These are phyloP conservation scores for Punctoribates punctum DNA, from an alignment of 2,888 invertebrate species.

Conservation along the genomic window DNA sequence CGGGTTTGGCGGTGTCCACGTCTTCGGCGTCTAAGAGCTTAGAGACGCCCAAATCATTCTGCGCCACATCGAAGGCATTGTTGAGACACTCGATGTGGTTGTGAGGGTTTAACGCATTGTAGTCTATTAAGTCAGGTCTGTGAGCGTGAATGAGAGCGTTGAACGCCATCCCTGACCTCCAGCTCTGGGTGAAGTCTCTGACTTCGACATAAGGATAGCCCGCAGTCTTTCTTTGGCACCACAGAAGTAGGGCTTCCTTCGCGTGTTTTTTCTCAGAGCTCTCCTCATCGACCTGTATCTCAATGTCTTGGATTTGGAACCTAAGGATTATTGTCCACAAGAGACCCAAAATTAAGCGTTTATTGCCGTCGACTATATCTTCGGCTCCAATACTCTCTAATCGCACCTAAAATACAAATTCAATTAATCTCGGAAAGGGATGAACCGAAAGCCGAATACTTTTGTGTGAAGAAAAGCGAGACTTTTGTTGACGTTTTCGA, in stretches of 20 bases:
- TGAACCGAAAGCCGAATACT: slow-evolving; percentile 57
- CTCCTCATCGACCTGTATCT: too few species aligned
- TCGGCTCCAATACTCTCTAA: slow-evolving; percentile 98
- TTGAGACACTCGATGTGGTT: slow-evolving; percentile 93
- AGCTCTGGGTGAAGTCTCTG: slow-evolving; percentile 66
- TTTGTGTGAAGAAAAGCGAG: slow-evolving; percentile 90
- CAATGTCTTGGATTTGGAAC: slow-evolving; percentile 89
- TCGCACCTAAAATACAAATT: slow-evolving; percentile 65
- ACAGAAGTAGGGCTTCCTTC: slow-evolving; percentile 93
- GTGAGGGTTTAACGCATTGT: slow-evolving; percentile 62
- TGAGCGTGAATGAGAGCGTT: slow-evolving; percentile 98
- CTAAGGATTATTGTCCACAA: slow-evolving; percentile 99
- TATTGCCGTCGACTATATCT: slow-evolving; percentile 98
- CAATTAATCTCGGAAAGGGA: not conserved
- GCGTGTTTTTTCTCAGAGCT: slow-evolving; percentile 63
- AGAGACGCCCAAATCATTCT: slow-evolving; percentile 86
- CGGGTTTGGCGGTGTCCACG: slow-evolving; percentile 86
- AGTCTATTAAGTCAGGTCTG: slow-evolving; percentile 71
- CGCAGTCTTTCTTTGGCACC: slow-evolving; percentile 97
- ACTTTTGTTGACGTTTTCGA: slow-evolving; percentile 97
- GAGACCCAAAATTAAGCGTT: slow-evolving; percentile 88
- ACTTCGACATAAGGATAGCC: slow-evolving; percentile 62
- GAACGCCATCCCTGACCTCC: slow-evolving; percentile 95
- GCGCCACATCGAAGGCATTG: slow-evolving; percentile 94
- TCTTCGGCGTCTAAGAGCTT: slow-evolving; percentile 92